These are phyloP conservation scores for Achroia grisella DNA, from an alignment of 1,140 invertebrate species.

Conservation along the genomic window DNA sequence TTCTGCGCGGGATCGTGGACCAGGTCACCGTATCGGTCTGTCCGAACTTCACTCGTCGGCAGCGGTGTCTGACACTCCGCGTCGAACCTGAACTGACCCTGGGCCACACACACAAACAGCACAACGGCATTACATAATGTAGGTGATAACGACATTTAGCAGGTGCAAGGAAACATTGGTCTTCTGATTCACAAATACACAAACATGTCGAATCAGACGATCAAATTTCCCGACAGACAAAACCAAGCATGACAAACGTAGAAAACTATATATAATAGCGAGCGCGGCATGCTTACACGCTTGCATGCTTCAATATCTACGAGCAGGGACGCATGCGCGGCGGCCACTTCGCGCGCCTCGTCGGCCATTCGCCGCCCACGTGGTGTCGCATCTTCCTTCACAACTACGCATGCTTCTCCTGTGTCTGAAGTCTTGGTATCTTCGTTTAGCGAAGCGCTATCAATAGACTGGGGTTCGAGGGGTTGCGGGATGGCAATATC, in stretches of 20 bases:
- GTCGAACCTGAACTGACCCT: slow-evolving; percentile 88
- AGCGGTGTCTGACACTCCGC: slow-evolving; percentile 81
- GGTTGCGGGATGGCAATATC: slow-evolving; percentile 9
- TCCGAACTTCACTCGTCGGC: slow-evolving; percentile 76
- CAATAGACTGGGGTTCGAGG: slow-evolving; percentile 25
- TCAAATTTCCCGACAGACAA: slow-evolving; percentile 3
- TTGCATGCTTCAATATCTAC: slow-evolving; percentile 74
- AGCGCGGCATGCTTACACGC: slow-evolving; percentile 74
- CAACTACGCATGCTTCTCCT: slow-evolving; percentile 55
- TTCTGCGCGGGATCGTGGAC: slow-evolving; percentile 64
- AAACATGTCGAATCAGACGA: background rate
- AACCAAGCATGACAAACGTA: slow-evolving; percentile 32
- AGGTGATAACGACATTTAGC: background rate
- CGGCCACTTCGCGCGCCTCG: slow-evolving; percentile 63
- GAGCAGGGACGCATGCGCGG: slow-evolving; percentile 67
- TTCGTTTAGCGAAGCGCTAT: slow-evolving; percentile 39
- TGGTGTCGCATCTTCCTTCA: slow-evolving; percentile 61
- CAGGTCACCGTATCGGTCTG: slow-evolving; percentile 69
- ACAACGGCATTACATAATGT: slow-evolving; percentile 9
- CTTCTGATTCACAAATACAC: too few species aligned
- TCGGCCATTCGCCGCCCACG: slow-evolving; percentile 52
- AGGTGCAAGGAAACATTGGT: background rate
- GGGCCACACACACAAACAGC: slow-evolving; percentile 42
- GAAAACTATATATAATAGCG: slow-evolving; percentile 27
- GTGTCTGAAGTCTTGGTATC: slow-evolving; percentile 33